A percentile compares a stretch with the other conserved stretches of the same genome.
Evolutionary conservation across 2,888 invertebrate species (phyloP).

Genomic region (Brachynemurus nebulosus): DNA sequence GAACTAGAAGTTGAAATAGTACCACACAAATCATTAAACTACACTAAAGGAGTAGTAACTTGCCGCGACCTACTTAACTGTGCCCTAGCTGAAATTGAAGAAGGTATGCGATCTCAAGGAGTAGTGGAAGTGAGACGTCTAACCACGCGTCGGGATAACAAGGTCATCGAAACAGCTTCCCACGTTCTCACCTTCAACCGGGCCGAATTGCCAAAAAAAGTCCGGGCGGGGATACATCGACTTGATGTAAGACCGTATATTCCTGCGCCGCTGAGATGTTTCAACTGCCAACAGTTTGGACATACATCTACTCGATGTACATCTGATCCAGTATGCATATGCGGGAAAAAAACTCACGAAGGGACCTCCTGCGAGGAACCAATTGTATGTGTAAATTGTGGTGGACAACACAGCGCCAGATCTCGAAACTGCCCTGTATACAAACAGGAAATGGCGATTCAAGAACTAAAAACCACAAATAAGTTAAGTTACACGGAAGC

Average conservation of each 20-base stretch:
- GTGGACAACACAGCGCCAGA: slow-evolving; percentile 6
- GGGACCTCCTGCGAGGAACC: slow-evolving; percentile 7
- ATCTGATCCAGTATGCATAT: slow-evolving; percentile 9
- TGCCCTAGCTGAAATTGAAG: slow-evolving; percentile 12
- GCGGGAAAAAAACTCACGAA: slow-evolving; percentile 13
- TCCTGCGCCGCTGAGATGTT: slow-evolving; percentile 15
- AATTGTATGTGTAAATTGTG: slow-evolving; percentile 10
- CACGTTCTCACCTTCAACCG: slow-evolving; percentile 17
- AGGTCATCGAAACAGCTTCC: slow-evolving; percentile 10
- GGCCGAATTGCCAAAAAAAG: slow-evolving; percentile 11
- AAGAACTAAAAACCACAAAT: not conserved
- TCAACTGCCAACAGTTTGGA: slow-evolving; percentile 12
- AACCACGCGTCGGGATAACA: slow-evolving; percentile 8
- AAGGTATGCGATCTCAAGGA: slow-evolving; percentile 11
- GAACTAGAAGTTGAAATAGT: not conserved
- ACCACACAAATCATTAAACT: slow-evolving; percentile 12
- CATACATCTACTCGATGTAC: slow-evolving; percentile 11
- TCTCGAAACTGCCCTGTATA: slow-evolving; percentile 1
- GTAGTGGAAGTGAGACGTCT: slow-evolving; percentile 14
- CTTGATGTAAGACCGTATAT: slow-evolving; percentile 15
- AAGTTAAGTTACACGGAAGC: not conserved
- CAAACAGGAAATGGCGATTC: not conserved
- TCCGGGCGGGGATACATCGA: slow-evolving; percentile 13
- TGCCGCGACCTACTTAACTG: slow-evolving; percentile 18
- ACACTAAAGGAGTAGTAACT: slow-evolving; percentile 13